These are phyloP conservation scores for Rana temporaria DNA, from an alignment of 2,113 vertebrate species.

Conservation along the genomic window DNA sequence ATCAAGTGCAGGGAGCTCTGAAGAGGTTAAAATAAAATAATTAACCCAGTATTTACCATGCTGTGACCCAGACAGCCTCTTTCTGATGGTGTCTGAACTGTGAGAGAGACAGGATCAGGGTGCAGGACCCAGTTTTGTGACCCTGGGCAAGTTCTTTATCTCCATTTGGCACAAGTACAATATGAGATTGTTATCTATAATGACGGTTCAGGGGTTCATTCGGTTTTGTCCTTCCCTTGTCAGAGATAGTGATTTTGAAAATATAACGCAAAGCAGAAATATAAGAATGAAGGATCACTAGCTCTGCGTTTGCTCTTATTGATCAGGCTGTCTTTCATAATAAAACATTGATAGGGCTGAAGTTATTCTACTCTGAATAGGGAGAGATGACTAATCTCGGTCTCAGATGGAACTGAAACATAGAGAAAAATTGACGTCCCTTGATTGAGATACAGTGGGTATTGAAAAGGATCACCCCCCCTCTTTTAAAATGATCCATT, in stretches of 20 bases:
- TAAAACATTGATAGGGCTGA: too few relatives aligned
- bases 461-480: too few relatives aligned
- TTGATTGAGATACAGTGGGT: too few relatives aligned
- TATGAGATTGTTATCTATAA: conserved; percentile 42
- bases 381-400: too few relatives aligned
- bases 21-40: conserved; percentile 11
- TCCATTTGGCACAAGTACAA: conserved; percentile 30
- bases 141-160: conserved; percentile 34
- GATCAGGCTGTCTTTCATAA: too few relatives aligned
- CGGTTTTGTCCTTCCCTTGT: conserved; percentile 11
- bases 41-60: conserved; percentile 7
- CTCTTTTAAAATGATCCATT: too few relatives aligned
- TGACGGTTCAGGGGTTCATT: conserved; percentile 6
- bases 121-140: conserved; percentile 19
- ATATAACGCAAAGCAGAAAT: conserved; percentile 8
- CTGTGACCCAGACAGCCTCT: background rate
- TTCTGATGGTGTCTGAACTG: background rate
- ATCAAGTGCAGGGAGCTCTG: background rate
- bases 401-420: too few relatives aligned
- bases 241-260: background rate
- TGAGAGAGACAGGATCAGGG: background rate
- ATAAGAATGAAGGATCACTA: too few relatives aligned
- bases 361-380: too few relatives aligned
- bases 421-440: too few relatives aligned
- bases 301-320: too few relatives aligned